phyloP scores from a whole-genome alignment of 2,888 invertebrate genomes.

The Phengaris arion region DNA sequence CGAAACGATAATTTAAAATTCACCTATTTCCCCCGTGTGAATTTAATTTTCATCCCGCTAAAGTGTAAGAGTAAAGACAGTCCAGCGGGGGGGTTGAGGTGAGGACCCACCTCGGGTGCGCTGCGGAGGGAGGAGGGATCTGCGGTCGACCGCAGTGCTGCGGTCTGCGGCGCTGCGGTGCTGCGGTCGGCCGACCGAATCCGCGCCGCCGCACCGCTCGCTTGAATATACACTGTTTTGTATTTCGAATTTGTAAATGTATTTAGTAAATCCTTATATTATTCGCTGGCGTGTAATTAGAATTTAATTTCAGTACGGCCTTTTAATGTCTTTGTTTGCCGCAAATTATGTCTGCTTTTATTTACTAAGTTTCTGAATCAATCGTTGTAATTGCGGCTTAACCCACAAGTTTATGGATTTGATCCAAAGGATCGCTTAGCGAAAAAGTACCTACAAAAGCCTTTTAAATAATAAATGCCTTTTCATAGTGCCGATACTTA shows the following conservation, averaged over 20 bases:
- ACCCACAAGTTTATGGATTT: background rate
- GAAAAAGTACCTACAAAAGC: background rate
- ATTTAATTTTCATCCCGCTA: conserved; percentile 29
- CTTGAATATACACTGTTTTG: conserved; percentile 40
- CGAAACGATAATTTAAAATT: conserved; percentile 13
- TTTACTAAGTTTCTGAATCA: background rate
- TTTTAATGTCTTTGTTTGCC: conserved; percentile 18
- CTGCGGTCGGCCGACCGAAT: conserved; percentile 45
- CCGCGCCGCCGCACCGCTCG: conserved; percentile 39
- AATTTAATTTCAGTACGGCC: conserved; percentile 9
- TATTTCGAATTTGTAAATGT: conserved; percentile 37
- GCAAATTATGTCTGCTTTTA: conserved; percentile 9
- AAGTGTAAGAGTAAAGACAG: conserved; percentile 46
- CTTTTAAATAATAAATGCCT: background rate
- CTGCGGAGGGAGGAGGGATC: conserved; percentile 35
- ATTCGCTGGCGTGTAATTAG: conserved; percentile 22
- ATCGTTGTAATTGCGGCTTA: background rate
- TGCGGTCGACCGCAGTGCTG: conserved; percentile 40
- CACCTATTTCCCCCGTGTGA: conserved; percentile 26
- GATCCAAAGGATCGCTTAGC: background rate
- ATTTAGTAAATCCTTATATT: conserved; percentile 24
- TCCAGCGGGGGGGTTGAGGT: conserved; percentile 48
- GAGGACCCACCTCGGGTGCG: conserved; percentile 25
- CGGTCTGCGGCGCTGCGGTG: conserved; percentile 34
- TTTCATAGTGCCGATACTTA: background rate